Evolutionary conservation across 1,140 invertebrate species (phyloP).

Genomic region (Ephestia elutella): DNA sequence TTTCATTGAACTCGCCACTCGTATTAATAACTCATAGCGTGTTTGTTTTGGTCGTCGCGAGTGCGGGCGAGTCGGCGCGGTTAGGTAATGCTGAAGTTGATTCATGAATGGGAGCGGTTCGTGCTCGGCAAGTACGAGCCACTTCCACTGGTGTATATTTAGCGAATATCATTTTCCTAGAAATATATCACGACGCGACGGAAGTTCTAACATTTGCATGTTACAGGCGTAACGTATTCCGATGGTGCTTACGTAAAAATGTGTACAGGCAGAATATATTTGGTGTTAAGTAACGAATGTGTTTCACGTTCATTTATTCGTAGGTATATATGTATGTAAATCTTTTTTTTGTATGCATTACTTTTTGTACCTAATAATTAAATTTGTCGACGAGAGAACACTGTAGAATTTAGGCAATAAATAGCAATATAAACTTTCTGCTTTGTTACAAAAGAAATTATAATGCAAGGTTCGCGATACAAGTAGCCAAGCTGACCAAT

Average conservation of each 20-base stretch:
- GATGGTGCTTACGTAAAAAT: slow-evolving; percentile 1
- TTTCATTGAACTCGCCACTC: slow-evolving; percentile 66
- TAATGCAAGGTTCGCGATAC: background rate
- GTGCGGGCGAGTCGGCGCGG: slow-evolving; percentile 24
- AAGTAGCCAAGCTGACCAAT: background rate
- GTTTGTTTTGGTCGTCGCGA: slow-evolving; percentile 64
- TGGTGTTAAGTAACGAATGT: background rate
- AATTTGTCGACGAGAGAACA: too few species aligned
- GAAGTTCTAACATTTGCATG: slow-evolving; percentile 41
- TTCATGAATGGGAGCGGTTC: slow-evolving; percentile 66
- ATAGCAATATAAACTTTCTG: background rate
- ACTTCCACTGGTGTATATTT: slow-evolving; percentile 55
- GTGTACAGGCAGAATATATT: background rate
- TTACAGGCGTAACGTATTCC: slow-evolving; percentile 19
- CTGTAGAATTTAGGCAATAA: too few species aligned
- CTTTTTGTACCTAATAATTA: too few species aligned
- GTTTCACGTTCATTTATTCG: too few species aligned
- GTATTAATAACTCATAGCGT: slow-evolving; percentile 68
- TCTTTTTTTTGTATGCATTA: too few species aligned
- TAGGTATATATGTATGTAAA: too few species aligned
- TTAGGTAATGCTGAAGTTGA: slow-evolving; percentile 70
- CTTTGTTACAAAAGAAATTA: background rate
- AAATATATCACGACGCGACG: slow-evolving; percentile 56
- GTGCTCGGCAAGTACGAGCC: slow-evolving; percentile 34
- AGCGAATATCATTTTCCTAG: slow-evolving; percentile 60